Evolutionary conservation across 2,797 vertebrate species (phyloP).

Genomic region (Brotula barbata): DNA sequence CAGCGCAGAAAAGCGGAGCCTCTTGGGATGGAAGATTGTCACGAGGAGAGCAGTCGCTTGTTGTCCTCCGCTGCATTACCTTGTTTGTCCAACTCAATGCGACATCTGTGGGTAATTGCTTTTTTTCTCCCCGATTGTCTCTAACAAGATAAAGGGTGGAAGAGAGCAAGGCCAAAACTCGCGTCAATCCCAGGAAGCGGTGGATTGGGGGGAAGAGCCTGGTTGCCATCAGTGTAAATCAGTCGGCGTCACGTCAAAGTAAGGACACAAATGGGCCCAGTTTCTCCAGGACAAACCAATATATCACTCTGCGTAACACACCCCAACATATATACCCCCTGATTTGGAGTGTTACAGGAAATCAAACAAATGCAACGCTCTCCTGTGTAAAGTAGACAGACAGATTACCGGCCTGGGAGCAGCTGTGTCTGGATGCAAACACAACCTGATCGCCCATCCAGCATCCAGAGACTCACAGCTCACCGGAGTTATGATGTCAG

Average conservation of each 20-base stretch:
- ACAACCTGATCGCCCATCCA: too few species aligned
- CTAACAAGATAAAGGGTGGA: conserved; percentile 61
- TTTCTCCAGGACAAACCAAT: conserved; percentile 26
- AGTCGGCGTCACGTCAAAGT: conserved; percentile 33
- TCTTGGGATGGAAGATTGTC: conserved; percentile 1
- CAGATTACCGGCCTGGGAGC: background rate
- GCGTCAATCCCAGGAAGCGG: conserved; percentile 38
- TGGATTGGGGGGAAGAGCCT: conserved; percentile 20
- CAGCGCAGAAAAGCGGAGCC: background rate
- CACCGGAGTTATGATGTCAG: too few species aligned
- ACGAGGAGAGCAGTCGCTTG: conserved; percentile 32
- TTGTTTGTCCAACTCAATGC: conserved; percentile 51
- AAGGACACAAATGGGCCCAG: conserved; percentile 2
- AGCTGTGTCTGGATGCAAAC: too few species aligned
- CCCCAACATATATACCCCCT: background rate
- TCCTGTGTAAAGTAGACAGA: conserved; percentile 10
- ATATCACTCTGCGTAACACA: conserved; percentile 9
- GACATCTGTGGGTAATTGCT: conserved; percentile 65
- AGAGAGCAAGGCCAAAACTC: conserved; percentile 43
- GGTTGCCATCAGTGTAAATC: conserved; percentile 63
- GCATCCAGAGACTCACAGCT: too few species aligned
- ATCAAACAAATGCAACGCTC: conserved; percentile 4
- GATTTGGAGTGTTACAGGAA: conserved; percentile 13
- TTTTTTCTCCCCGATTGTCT: conserved; percentile 70
- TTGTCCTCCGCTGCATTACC: conserved; percentile 45